Evolutionary conservation across 2,888 invertebrate species (phyloP).

Genomic region (Empis stercorea): DNA sequence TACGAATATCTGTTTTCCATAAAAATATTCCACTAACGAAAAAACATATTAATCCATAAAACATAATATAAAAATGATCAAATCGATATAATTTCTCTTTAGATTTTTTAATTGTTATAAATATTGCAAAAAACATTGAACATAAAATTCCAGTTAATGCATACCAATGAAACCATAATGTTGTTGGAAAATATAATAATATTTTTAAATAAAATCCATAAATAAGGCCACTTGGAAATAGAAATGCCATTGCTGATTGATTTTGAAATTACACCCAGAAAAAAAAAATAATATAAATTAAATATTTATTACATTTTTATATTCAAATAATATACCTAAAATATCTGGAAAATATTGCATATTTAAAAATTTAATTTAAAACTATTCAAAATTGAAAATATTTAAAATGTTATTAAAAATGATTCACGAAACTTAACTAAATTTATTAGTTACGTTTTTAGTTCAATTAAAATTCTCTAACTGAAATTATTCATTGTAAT

Average conservation of each 20-base stretch:
- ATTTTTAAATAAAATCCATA: neutral
- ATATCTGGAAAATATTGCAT: neutral
- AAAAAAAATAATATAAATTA: no score
- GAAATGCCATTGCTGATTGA: neutral
- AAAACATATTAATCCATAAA: constrained; percentile 25
- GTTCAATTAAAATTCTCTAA: no score
- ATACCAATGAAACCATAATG: constrained; percentile 25
- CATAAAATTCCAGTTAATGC: constrained; percentile 16
- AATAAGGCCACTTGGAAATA: neutral
- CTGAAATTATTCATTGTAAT: no score
- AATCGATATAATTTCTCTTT: constrained; percentile 20
- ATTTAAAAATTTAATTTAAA: no score
- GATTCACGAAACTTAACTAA: no score
- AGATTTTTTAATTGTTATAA: constrained; percentile 23
- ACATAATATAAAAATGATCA: constrained; percentile 26
- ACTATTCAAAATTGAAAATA: no score
- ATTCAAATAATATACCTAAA: neutral
- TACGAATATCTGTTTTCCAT: constrained; percentile 23
- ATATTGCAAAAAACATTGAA: constrained; percentile 15
- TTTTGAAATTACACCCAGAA: no score
- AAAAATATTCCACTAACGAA: constrained; percentile 24
- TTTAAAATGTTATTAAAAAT: no score
- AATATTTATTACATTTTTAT: no score
- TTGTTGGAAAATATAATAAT: neutral
- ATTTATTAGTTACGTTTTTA: no score